phyloP scores from a whole-genome alignment of 1,140 invertebrate species.

The Eufriesea mexicana region DNA sequence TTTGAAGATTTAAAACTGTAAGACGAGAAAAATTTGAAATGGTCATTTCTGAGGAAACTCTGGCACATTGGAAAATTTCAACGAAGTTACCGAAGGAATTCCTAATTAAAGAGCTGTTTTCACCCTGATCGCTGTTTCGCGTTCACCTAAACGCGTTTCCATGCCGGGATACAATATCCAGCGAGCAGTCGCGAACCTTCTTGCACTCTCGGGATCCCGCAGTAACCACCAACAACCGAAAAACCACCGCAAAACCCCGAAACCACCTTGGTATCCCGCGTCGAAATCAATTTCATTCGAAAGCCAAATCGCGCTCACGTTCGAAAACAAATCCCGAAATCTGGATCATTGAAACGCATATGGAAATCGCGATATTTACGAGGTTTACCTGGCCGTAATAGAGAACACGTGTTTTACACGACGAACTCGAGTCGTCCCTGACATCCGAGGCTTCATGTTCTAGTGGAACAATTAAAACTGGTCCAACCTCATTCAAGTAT shows the following conservation, averaged over 20 bases:
- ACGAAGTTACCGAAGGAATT: too few species aligned
- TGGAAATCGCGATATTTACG: slow-evolving; percentile 26
- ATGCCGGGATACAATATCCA: neutral
- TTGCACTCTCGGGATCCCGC: neutral
- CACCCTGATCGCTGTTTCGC: too few species aligned
- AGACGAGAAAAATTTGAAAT: too few species aligned
- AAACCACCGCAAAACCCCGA: neutral
- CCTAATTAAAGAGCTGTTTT: too few species aligned
- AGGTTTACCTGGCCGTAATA: slow-evolving; percentile 7
- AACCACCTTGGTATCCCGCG: neutral
- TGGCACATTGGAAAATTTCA: too few species aligned
- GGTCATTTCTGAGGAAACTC: too few species aligned
- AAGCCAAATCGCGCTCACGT: neutral
- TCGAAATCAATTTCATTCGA: neutral
- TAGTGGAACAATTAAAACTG: slow-evolving; percentile 64
- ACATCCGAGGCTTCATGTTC: slow-evolving; percentile 44
- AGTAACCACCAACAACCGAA: neutral
- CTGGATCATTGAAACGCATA: neutral
- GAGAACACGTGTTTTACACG: slow-evolving; percentile 10
- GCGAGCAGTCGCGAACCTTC: neutral
- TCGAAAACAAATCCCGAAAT: neutral
- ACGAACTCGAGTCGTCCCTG: slow-evolving; percentile 55
- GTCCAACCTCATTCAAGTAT: slow-evolving; percentile 62
- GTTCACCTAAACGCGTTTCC: neutral
- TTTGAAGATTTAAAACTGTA: too few species aligned